Conservation (phyloP, 1,140 invertebrate species). For the Drosophila chauvacae region DNA sequence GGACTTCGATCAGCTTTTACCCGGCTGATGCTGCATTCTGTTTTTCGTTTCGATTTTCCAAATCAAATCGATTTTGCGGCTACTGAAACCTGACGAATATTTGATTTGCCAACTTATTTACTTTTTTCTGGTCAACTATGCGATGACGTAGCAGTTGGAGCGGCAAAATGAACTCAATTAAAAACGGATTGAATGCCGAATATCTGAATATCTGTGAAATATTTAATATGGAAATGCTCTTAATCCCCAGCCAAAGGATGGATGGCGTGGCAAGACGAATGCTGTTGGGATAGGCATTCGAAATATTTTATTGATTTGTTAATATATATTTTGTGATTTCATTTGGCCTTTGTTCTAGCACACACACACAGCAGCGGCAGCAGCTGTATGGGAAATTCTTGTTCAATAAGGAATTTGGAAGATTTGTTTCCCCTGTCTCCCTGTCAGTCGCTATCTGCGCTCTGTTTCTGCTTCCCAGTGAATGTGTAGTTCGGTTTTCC, state of each 20-base stretch:
- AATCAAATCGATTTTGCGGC: constrained; percentile 34
- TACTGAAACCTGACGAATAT: constrained; percentile 33
- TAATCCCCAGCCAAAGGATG: constrained; percentile 14
- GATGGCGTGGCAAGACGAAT: constrained; percentile 10
- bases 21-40: neutral
- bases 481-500: constrained; percentile 51
- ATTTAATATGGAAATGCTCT: constrained; percentile 49
- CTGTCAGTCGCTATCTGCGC: constrained; percentile 7
- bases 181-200: constrained; percentile 41
- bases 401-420: constrained; percentile 39
- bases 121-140: constrained; percentile 11
- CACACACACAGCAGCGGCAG: neutral
- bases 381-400: constrained; percentile 26
- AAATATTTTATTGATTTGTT: constrained; percentile 57
- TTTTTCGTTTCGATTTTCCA: constrained; percentile 14
- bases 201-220: constrained; percentile 42
- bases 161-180: constrained; percentile 47
- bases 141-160: constrained; percentile 12
- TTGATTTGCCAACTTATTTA: constrained; percentile 33
- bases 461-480: constrained; percentile 20
- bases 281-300: constrained; percentile 15
- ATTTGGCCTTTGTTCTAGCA: constrained; percentile 26
- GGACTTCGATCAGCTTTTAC: constrained; percentile 12
- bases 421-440: constrained; percentile 30
- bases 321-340: constrained; percentile 53